These are phyloP conservation scores for Gobiocypris rarus DNA, from an alignment of 2,113 vertebrate genomes.

Conservation along the genomic window DNA sequence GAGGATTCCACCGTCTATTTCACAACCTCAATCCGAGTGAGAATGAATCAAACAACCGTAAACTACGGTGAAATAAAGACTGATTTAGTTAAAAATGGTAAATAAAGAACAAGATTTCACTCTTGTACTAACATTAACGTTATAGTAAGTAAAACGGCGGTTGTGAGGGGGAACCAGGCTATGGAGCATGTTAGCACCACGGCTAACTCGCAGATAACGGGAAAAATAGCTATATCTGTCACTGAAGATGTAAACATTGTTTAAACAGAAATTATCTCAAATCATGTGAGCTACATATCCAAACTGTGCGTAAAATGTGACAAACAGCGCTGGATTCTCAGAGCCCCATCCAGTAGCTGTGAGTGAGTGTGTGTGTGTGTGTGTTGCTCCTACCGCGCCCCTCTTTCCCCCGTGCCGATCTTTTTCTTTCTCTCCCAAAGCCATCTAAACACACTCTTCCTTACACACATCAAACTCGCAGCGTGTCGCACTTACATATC, in stretches of 20 bases:
- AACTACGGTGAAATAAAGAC: not conserved
- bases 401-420: conserved; percentile 61
- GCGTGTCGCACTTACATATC: conserved; percentile 82
- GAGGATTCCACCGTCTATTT: conserved; percentile 47
- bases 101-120: not conserved
- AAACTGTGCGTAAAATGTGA: not conserved
- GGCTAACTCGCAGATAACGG: conserved; percentile 12
- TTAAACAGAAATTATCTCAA: not conserved
- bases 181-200: conserved; percentile 17
- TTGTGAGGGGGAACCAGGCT: conserved; percentile 4
- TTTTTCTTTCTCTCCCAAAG: conserved; percentile 40
- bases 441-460: conserved; percentile 17
- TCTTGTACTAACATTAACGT: not conserved
- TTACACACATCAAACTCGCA: not conserved
- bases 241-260: not conserved
- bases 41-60: conserved; percentile 39
- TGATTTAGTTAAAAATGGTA: not conserved
- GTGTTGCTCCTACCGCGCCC: conserved; percentile 73
- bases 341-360: conserved; percentile 26
- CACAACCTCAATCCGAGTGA: conserved; percentile 29
- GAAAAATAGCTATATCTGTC: not conserved
- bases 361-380: conserved; percentile 38
- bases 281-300: not conserved
- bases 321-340: conserved; percentile 42
- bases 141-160: not conserved